Percentiles rank a stretch among this genome's conserved stretches.
These are phyloP conservation scores for Dipodomys ordii DNA, from an alignment of 2,113 vertebrate genomes.

Conservation along the genomic window DNA sequence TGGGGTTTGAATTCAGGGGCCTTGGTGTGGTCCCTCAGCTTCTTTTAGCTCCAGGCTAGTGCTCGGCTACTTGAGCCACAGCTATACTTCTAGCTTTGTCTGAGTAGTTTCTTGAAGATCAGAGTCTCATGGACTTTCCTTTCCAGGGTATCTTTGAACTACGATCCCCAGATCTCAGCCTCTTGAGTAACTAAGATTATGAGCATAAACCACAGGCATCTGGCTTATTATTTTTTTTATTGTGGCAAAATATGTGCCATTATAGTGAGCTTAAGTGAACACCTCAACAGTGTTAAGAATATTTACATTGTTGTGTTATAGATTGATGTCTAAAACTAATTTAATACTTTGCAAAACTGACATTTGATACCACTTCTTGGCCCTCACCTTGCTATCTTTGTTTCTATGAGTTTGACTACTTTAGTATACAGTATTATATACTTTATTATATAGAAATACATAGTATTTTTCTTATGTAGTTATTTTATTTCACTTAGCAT, in stretches of 20 bases:
- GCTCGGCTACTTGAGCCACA: too few relatives aligned
- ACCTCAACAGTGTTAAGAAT: not conserved
- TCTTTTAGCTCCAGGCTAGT: not conserved
- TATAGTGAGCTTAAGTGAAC: not conserved
- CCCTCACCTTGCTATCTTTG: not conserved
- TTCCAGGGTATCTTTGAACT: too few relatives aligned
- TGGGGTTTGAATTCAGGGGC: too few relatives aligned
- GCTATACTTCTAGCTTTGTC: too few relatives aligned
- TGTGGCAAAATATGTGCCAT: not conserved
- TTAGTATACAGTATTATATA: not conserved
- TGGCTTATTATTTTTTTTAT: constrained; percentile 8
- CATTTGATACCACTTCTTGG: not conserved
- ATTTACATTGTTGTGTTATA: not conserved
- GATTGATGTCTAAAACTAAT: not conserved
- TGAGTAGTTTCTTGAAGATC: too few relatives aligned
- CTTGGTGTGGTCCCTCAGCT: not conserved
- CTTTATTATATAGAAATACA: not conserved
- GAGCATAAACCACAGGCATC: too few relatives aligned
- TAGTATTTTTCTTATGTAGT: not conserved
- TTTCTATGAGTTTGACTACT: not conserved
- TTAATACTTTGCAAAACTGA: not conserved
- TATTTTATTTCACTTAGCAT: not conserved
- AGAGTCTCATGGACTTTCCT: too few relatives aligned
- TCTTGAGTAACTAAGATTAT: too few relatives aligned
- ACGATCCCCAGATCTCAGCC: too few relatives aligned